A percentile compares a stretch with the other conserved stretches of the same genome.
phyloP scores from a whole-genome alignment of 1,140 invertebrate species.

The Delia radicum region DNA sequence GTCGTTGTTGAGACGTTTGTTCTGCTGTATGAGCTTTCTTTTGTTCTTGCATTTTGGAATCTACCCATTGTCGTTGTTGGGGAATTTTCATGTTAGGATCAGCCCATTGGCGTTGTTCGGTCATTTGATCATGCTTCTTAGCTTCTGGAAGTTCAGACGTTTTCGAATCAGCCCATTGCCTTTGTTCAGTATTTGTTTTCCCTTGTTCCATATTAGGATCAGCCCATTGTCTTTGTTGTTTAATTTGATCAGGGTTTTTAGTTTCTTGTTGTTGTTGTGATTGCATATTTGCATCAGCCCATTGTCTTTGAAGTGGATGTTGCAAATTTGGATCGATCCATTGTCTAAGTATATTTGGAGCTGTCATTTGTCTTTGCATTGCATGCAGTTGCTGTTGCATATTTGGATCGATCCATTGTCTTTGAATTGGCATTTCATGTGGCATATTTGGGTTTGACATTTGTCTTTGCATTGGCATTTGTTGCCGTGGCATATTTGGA shows the following conservation, averaged over 20 bases:
- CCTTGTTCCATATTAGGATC: background rate
- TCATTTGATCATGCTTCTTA: background rate
- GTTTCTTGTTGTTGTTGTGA: background rate
- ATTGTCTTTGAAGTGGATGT: background rate
- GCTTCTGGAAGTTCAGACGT: background rate
- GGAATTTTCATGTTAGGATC: background rate
- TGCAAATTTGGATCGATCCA: background rate
- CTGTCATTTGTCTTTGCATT: slow-evolving; percentile 8
- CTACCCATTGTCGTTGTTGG: background rate
- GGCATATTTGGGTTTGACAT: background rate
- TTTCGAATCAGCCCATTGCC: background rate
- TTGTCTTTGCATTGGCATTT: slow-evolving; percentile 7
- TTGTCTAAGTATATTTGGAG: background rate
- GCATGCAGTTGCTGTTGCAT: background rate
- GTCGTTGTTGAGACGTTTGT: background rate
- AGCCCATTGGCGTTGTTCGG: no score
- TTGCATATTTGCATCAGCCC: background rate
- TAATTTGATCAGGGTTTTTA: no score
- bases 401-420: background rate
- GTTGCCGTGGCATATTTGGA: background rate
- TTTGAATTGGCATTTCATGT: background rate
- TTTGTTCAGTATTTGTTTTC: background rate
- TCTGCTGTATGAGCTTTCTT: background rate
- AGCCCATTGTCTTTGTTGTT: background rate
- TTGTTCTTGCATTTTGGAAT: no score